Percentiles rank a stretch among this genome's conserved stretches.
These are phyloP conservation scores for Harpagoxenus sublaevis DNA, from an alignment of 2,888 invertebrate genomes.

Conservation along the genomic window DNA sequence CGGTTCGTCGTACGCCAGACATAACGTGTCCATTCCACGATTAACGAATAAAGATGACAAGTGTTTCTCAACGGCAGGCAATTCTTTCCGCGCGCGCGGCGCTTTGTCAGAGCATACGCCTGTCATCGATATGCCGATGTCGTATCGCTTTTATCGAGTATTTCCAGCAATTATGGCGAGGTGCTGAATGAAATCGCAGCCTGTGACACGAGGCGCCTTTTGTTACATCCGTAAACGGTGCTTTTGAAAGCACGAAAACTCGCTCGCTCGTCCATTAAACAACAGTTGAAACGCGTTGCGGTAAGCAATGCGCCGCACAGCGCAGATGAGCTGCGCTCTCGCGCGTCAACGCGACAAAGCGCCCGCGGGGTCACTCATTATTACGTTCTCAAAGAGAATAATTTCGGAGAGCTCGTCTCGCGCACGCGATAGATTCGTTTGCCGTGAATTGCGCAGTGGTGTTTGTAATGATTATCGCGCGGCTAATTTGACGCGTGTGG, in stretches of 20 bases:
- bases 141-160: constrained; percentile 26
- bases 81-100: neutral
- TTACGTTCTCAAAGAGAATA: constrained; percentile 45
- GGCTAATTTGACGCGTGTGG: neutral
- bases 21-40: neutral
- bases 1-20: neutral
- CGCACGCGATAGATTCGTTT: constrained; percentile 19
- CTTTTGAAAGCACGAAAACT: constrained; percentile 45
- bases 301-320: constrained; percentile 14
- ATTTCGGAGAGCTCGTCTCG: constrained; percentile 19
- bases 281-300: constrained; percentile 27
- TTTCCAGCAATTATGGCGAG: constrained; percentile 28
- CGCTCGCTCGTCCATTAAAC: neutral
- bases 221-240: constrained; percentile 14
- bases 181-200: constrained; percentile 13
- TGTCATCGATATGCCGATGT: constrained; percentile 22
- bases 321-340: constrained; percentile 21
- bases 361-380: constrained; percentile 49
- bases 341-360: constrained; percentile 28
- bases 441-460: neutral
- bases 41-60: constrained; percentile 8
- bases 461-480: constrained; percentile 18
- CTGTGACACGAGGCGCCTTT: neutral
- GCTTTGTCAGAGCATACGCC: neutral
- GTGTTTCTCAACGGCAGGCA: neutral